Percentiles rank a stretch among this genome's conserved stretches.
Evolutionary conservation across 2,113 vertebrate genomes (phyloP).

Genomic region (Pelvicachromis taeniatus): DNA sequence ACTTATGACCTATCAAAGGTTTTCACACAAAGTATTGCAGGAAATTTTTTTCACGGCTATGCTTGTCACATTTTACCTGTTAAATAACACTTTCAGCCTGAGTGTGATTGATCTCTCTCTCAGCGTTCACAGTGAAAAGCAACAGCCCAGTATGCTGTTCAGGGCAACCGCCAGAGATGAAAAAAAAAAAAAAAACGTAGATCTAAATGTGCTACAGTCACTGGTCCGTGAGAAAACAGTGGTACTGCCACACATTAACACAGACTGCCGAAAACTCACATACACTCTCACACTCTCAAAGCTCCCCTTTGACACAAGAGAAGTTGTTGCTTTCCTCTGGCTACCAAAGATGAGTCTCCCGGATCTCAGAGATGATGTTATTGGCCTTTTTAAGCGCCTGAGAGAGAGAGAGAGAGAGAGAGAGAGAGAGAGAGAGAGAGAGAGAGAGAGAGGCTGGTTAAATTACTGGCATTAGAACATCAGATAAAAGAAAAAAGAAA

Average conservation of each 20-base stretch:
- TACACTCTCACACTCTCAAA: slow-evolving; percentile 50
- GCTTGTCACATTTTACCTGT: slow-evolving; percentile 1
- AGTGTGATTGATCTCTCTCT: slow-evolving; percentile 12
- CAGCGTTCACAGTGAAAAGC: slow-evolving; percentile 39
- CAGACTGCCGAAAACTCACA: slow-evolving; percentile 37
- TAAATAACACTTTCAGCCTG: slow-evolving; percentile 30
- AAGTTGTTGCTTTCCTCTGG: slow-evolving; percentile 23
- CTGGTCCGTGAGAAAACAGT: slow-evolving; percentile 39
- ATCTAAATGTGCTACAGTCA: slow-evolving; percentile 33
- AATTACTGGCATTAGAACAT: background rate
- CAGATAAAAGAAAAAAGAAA: background rate
- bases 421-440: background rate
- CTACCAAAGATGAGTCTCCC: slow-evolving; percentile 82
- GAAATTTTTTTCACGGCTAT: slow-evolving; percentile 15
- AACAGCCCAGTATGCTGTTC: background rate
- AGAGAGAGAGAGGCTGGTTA: background rate
- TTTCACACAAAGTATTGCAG: background rate
- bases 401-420: background rate
- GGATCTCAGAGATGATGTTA: slow-evolving; percentile 81
- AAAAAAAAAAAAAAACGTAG: background rate
- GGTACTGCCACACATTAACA: background rate
- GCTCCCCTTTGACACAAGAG: slow-evolving; percentile 10
- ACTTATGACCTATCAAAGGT: background rate
- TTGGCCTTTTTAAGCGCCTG: slow-evolving; percentile 79
- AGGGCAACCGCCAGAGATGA: background rate